Evolutionary conservation across 2,888 invertebrate genomes (phyloP).

Genomic region (Trissolcus brochymenae): DNA sequence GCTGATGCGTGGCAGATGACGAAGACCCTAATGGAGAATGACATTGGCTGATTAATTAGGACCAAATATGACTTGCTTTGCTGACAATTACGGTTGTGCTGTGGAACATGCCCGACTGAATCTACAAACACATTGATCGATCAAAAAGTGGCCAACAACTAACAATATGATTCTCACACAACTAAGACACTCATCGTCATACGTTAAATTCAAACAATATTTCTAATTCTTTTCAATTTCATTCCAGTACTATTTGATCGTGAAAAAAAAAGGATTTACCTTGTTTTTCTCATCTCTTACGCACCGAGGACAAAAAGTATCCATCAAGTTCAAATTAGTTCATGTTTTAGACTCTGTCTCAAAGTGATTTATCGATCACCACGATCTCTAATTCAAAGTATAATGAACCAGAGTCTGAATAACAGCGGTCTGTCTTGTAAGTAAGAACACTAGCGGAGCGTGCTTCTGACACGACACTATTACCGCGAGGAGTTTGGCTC

Average conservation of each 20-base stretch:
- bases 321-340: too few relatives aligned
- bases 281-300: too few relatives aligned
- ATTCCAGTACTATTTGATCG: too few relatives aligned
- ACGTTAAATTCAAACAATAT: too few relatives aligned
- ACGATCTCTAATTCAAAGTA: conserved; percentile 41
- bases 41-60: conserved; percentile 70
- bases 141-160: conserved; percentile 13
- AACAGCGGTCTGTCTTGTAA: conserved; percentile 31
- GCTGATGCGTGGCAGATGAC: conserved; percentile 63
- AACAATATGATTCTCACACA: neutral
- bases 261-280: too few relatives aligned
- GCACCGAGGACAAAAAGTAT: too few relatives aligned
- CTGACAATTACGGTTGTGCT: conserved; percentile 43
- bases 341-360: too few relatives aligned
- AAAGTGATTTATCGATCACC: conserved; percentile 40
- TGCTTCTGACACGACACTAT: conserved; percentile 50
- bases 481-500: conserved; percentile 4
- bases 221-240: too few relatives aligned
- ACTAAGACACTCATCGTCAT: too few relatives aligned
- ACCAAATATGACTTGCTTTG: conserved; percentile 65
- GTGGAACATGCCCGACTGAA: conserved; percentile 33
- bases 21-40: conserved; percentile 68
- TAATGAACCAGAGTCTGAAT: conserved; percentile 43
- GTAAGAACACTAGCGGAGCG: conserved; percentile 37
- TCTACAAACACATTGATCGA: conserved; percentile 55